phyloP scores from a whole-genome alignment of 2,797 vertebrate species.

The Epinephelus coioides region DNA sequence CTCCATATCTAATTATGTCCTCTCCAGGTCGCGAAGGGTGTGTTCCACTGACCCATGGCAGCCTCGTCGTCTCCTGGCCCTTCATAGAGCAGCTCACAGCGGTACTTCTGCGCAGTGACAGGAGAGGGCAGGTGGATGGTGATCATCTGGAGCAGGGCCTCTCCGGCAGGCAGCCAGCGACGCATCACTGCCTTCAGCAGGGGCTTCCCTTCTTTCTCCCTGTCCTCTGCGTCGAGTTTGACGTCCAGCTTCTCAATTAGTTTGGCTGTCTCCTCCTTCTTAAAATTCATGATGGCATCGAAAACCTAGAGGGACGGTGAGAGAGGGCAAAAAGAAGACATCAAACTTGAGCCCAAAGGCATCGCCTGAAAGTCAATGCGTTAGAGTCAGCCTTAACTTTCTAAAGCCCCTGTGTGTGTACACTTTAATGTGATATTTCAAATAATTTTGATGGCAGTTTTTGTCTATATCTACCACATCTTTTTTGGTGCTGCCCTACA shows the following conservation, averaged over 20 bases:
- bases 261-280: slow-evolving; percentile 92
- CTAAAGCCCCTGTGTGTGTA: background rate
- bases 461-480: background rate
- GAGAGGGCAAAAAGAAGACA: background rate
- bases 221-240: slow-evolving; percentile 93
- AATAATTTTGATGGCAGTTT: background rate
- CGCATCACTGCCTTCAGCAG: slow-evolving; percentile 97
- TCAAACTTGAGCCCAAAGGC: background rate
- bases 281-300: slow-evolving; percentile 96
- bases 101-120: slow-evolving; percentile 95
- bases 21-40: background rate
- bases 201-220: slow-evolving; percentile 94
- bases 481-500: background rate
- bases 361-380: too few relatives aligned
- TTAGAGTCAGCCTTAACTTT: background rate
- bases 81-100: slow-evolving; percentile 96
- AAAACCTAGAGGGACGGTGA: slow-evolving; percentile 88
- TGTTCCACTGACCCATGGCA: slow-evolving; percentile 90
- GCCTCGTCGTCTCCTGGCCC: slow-evolving; percentile 95
- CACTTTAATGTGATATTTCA: background rate
- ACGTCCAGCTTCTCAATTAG: slow-evolving; percentile 94
- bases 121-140: slow-evolving; percentile 97
- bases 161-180: slow-evolving; percentile 95
- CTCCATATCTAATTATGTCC: background rate
- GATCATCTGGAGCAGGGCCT: slow-evolving; percentile 97